These are phyloP conservation scores for Ligdia adustata DNA, from an alignment of 2,888 invertebrate genomes.

Conservation along the genomic window DNA sequence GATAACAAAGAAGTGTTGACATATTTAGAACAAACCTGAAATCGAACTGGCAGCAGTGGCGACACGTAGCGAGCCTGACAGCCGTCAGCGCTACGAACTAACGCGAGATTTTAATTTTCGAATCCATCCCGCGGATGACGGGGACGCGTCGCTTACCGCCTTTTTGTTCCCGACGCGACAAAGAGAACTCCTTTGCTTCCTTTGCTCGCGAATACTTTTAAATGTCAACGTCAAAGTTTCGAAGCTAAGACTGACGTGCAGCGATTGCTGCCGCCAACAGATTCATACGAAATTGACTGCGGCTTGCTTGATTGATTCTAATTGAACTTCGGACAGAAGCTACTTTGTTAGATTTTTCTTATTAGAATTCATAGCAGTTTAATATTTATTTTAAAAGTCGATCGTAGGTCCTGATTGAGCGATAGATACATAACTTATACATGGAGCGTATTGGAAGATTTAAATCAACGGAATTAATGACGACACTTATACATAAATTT, in stretches of 20 bases:
- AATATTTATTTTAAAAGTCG: slow-evolving; percentile 15
- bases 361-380: slow-evolving; percentile 3
- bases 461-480: slow-evolving; percentile 29
- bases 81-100: slow-evolving; percentile 70
- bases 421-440: slow-evolving; percentile 12
- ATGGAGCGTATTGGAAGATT: slow-evolving; percentile 21
- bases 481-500: slow-evolving; percentile 31
- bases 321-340: slow-evolving; percentile 58
- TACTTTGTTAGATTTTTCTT: slow-evolving; percentile 6
- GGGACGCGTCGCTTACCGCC: slow-evolving; percentile 59
- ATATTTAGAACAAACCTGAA: slow-evolving; percentile 84
- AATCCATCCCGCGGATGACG: slow-evolving; percentile 71
- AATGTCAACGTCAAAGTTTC: slow-evolving; percentile 70
- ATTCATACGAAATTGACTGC: slow-evolving; percentile 52
- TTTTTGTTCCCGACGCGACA: slow-evolving; percentile 70
- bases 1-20: slow-evolving; percentile 83
- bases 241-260: slow-evolving; percentile 61
- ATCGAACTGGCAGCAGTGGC: slow-evolving; percentile 67
- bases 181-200: slow-evolving; percentile 68
- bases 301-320: slow-evolving; percentile 66
- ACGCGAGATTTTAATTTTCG: slow-evolving; percentile 81
- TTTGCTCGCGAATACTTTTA: slow-evolving; percentile 54
- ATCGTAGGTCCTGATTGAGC: slow-evolving; percentile 20
- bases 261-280: slow-evolving; percentile 39
- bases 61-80: slow-evolving; percentile 59